phyloP scores from a whole-genome alignment of 2,113 vertebrate genomes.

The Phaethon lepturus region DNA sequence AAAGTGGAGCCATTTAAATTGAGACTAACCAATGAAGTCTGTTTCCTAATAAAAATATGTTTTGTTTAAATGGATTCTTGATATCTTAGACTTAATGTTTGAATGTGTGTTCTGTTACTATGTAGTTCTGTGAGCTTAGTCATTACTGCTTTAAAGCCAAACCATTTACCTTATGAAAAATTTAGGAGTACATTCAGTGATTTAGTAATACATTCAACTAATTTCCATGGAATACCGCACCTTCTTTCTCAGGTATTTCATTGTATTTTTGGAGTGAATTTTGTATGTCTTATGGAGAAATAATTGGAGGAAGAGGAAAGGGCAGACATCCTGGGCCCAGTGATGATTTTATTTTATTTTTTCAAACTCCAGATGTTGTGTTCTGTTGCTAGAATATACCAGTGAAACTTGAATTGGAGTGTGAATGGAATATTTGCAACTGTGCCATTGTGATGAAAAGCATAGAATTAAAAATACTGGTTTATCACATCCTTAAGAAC shows the following conservation, averaged over 20 bases:
- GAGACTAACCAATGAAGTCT: not conserved
- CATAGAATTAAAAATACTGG: not conserved
- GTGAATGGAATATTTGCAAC: not conserved
- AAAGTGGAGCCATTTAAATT: not conserved
- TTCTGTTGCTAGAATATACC: not conserved
- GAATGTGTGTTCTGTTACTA: not conserved
- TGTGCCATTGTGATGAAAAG: not conserved
- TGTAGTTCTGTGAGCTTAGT: not conserved
- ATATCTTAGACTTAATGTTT: not conserved
- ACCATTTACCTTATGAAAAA: not conserved
- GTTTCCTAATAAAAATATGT: slow-evolving; percentile 23
- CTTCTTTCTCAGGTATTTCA: not conserved
- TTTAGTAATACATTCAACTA: not conserved
- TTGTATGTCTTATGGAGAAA: not conserved
- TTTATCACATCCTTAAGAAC: not conserved
- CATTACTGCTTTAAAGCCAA: not conserved
- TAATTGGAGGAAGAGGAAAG: slow-evolving; percentile 42
- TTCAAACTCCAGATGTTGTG: not conserved
- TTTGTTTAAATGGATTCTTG: not conserved
- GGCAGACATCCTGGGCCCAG: not conserved
- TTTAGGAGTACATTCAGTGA: not conserved
- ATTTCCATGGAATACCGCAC: not conserved
- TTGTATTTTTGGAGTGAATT: not conserved
- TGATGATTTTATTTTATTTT: not conserved
- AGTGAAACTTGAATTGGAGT: not conserved